Percentiles rank a stretch among this genome's conserved stretches.
Conservation (phyloP, 2,113 vertebrate genomes). For the Otis tarda region DNA sequence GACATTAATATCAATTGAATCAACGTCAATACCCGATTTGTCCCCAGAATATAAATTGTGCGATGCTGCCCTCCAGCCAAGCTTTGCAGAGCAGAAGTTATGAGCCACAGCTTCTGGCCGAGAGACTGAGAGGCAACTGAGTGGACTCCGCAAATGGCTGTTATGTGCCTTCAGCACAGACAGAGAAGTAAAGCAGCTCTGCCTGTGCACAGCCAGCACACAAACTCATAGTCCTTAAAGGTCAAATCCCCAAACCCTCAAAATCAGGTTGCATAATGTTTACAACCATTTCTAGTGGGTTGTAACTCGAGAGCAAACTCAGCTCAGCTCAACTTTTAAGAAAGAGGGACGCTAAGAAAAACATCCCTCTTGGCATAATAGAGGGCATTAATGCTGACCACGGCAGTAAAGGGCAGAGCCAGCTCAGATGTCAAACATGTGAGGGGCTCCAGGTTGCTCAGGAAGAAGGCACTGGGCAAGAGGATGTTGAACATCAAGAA, state of each 20-base stretch:
- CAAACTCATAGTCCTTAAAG: background rate
- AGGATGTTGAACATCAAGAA: background rate
- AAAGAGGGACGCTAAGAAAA: background rate
- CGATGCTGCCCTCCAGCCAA: background rate
- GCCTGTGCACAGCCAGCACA: background rate
- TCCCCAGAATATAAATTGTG: background rate
- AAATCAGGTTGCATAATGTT: background rate
- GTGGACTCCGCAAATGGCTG: background rate
- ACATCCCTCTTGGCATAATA: background rate
- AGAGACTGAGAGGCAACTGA: background rate
- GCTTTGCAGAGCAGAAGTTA: background rate
- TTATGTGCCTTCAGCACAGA: background rate
- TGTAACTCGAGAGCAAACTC: background rate
- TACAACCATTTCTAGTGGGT: background rate
- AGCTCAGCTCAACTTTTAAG: background rate
- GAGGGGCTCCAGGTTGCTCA: background rate
- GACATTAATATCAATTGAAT: constrained; percentile 29
- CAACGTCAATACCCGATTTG: background rate
- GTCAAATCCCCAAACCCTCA: background rate
- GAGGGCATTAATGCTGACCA: background rate
- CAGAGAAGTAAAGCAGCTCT: background rate
- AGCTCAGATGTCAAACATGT: rapidly evolving
- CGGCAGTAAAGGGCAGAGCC: background rate
- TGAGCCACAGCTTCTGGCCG: background rate
- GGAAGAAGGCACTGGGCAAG: background rate